These are phyloP conservation scores for Apostichopus leukothele DNA, from an alignment of 53 echinoderm and acorn worm species.

Conservation along the genomic window DNA sequence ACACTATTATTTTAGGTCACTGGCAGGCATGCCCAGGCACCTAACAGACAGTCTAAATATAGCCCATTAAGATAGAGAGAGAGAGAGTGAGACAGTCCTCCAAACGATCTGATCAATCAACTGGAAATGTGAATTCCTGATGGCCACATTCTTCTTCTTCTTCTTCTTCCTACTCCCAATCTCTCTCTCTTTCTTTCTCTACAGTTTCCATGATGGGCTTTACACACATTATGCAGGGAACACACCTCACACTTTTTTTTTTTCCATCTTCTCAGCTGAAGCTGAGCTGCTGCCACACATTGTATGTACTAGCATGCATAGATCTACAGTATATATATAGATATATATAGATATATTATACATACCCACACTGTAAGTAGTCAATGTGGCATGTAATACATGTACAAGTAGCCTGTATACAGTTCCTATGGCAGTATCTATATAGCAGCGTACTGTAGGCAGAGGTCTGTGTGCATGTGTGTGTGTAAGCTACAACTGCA, in stretches of 20 bases:
- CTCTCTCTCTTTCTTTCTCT: background rate
- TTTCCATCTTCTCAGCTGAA: slow-evolving; percentile 20
- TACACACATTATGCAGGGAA: slow-evolving; percentile 45
- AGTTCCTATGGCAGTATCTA: no score
- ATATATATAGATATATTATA: no score
- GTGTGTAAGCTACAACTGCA: no score
- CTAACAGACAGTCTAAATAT: slow-evolving; percentile 16
- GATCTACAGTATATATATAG: background rate
- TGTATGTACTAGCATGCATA: background rate
- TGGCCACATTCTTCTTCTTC: slow-evolving; percentile 16
- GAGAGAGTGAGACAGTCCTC: background rate
- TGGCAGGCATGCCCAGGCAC: slow-evolving; percentile 29
- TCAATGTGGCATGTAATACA: no score
- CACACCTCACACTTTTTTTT: background rate
- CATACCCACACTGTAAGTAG: no score
- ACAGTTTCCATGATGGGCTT: slow-evolving; percentile 8
- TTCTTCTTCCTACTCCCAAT: background rate
- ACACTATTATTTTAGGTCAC: slow-evolving; percentile 21
- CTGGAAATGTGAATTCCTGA: slow-evolving; percentile 19
- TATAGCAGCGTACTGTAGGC: no score
- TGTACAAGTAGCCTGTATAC: no score
- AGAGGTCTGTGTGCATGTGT: no score
- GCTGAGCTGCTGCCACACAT: background rate
- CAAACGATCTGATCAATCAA: slow-evolving; percentile 5
- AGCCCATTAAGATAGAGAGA: slow-evolving; percentile 11